Percentiles rank a stretch among this genome's conserved stretches.
Evolutionary conservation across 2,797 vertebrate genomes (phyloP).

Genomic region (Mionectes olivaceus): DNA sequence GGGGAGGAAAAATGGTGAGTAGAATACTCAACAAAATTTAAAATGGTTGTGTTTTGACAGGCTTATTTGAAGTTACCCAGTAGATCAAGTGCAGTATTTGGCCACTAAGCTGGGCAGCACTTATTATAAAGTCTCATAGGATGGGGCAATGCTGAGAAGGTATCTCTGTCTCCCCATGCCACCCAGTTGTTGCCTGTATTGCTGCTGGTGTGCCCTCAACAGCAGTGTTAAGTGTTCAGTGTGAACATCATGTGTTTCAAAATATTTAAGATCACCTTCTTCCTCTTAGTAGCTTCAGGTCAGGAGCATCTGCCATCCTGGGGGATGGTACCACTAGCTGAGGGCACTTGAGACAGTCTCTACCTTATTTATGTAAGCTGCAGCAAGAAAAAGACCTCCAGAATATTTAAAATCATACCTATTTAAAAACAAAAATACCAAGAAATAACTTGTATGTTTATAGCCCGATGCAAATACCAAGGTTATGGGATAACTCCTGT

Average conservation of each 20-base stretch:
- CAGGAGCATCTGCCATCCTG: background rate
- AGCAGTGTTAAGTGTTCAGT: background rate
- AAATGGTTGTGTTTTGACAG: background rate
- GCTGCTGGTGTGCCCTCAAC: background rate
- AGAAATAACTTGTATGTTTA: background rate
- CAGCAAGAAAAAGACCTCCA: background rate
- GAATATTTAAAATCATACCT: background rate
- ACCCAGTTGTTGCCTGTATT: background rate
- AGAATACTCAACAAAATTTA: background rate
- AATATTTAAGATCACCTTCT: background rate
- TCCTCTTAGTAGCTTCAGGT: background rate
- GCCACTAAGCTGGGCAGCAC: background rate
- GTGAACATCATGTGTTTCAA: background rate
- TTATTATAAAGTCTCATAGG: background rate
- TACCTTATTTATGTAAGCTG: background rate
- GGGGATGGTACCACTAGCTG: background rate
- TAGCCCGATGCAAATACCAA: background rate
- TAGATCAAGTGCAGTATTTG: background rate
- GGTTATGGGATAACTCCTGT: background rate
- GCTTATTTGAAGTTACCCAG: background rate
- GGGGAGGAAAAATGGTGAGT: background rate
- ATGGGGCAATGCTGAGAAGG: background rate
- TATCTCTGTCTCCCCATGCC: rapidly evolving
- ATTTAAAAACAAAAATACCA: background rate
- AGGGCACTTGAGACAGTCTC: background rate